Conservation (phyloP, 2,888 invertebrate species). For the Diloba caeruleocephala region DNA sequence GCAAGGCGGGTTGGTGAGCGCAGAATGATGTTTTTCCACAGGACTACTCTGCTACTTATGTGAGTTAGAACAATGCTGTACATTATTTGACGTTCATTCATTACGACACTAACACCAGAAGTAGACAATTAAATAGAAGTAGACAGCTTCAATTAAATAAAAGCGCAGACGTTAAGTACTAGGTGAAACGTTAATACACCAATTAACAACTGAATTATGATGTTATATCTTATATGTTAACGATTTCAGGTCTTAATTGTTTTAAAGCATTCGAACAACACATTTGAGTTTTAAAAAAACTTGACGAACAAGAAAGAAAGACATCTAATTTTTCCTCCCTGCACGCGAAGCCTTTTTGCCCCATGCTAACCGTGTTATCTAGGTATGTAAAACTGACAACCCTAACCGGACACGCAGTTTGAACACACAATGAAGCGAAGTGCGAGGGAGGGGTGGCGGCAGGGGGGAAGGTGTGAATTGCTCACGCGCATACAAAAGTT, state of each 20-base stretch:
- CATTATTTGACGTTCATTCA: no score
- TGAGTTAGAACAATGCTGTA: no score
- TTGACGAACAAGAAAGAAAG: conserved; percentile 7
- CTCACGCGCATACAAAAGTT: conserved; percentile 68
- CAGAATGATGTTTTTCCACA: no score
- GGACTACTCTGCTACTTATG: no score
- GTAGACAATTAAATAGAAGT: no score
- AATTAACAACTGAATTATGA: conserved; percentile 7
- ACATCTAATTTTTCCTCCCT: conserved; percentile 15
- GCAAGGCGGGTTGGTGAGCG: no score
- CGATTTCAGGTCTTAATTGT: conserved; percentile 7
- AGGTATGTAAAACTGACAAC: conserved; percentile 48
- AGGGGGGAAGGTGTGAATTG: conserved; percentile 72
- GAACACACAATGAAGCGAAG: conserved; percentile 70
- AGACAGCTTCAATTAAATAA: no score
- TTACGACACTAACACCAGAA: no score
- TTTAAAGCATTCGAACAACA: conserved; percentile 11
- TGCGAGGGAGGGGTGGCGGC: conserved; percentile 36
- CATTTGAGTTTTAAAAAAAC: conserved; percentile 11
- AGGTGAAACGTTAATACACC: background rate
- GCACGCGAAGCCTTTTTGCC: conserved; percentile 27
- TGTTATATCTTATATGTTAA: conserved; percentile 9
- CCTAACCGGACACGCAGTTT: conserved; percentile 62
- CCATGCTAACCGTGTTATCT: conserved; percentile 28
- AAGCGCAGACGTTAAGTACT: background rate